These are phyloP conservation scores for Heliornis fulica DNA, from an alignment of 2,113 vertebrate species.

Conservation along the genomic window DNA sequence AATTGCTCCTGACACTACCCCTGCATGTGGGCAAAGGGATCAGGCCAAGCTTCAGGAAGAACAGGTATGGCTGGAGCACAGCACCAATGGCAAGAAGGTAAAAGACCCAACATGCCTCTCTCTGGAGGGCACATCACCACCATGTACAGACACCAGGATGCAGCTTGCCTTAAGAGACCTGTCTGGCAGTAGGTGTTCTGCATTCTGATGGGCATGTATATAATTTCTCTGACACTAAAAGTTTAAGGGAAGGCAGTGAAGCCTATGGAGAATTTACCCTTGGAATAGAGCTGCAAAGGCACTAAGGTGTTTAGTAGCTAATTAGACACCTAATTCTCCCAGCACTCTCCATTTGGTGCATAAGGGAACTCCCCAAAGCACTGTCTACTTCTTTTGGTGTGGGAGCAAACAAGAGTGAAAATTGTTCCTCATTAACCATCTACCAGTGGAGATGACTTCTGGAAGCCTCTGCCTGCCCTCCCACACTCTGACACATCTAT, in stretches of 20 bases:
- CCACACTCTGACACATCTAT: neutral
- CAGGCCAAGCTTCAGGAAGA: neutral
- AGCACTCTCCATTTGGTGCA: neutral
- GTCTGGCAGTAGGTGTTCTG: neutral
- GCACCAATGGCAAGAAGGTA: neutral
- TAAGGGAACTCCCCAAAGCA: neutral
- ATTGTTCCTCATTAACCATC: neutral
- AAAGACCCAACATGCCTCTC: neutral
- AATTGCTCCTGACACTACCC: neutral
- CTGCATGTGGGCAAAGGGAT: neutral
- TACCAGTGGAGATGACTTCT: neutral
- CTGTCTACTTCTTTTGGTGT: neutral
- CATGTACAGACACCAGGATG: rapidly evolving
- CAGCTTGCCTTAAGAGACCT: neutral
- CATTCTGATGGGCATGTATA: neutral
- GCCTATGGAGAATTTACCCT: neutral
- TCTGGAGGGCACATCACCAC: neutral
- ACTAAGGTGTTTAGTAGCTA: neutral
- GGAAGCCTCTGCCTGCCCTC: neutral
- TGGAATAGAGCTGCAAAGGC: neutral
- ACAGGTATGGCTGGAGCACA: neutral
- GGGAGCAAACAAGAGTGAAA: neutral
- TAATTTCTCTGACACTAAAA: neutral
- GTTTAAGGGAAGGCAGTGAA: neutral
- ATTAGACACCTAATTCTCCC: neutral